Evolutionary conservation across 2,888 invertebrate genomes (phyloP).

Genomic region (Temnothorax rugatulus): DNA sequence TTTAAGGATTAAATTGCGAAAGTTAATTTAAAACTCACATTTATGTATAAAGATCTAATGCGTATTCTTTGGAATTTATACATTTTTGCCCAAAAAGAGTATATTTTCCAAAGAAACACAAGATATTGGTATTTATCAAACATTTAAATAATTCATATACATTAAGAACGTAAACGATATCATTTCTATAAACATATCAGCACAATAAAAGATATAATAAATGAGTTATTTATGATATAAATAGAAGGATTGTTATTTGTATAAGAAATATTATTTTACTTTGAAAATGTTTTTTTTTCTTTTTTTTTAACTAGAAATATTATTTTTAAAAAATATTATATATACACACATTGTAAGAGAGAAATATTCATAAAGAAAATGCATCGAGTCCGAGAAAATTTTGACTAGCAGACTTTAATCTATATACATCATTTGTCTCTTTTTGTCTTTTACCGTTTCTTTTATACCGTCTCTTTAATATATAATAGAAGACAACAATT

Average conservation of each 20-base stretch:
- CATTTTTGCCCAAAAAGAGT: background rate
- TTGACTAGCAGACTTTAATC: slow-evolving; percentile 13
- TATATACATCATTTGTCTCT: background rate
- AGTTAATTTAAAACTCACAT: background rate
- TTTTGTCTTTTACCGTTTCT: background rate
- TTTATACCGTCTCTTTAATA: background rate
- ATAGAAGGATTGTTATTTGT: too few species aligned
- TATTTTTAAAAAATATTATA: background rate
- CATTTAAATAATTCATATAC: slow-evolving; percentile 7
- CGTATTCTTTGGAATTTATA: background rate
- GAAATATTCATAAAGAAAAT: background rate
- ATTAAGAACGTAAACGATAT: slow-evolving; percentile 21
- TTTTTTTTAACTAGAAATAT: background rate
- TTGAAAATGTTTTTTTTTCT: background rate
- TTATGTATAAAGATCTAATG: background rate
- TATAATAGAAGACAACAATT: background rate
- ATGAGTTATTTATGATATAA: background rate
- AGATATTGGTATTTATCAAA: background rate
- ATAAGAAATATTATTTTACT: background rate
- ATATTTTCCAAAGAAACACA: background rate
- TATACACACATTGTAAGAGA: background rate
- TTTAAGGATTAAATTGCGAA: slow-evolving; percentile 22
- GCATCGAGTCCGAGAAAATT: background rate
- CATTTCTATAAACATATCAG: slow-evolving; percentile 8
- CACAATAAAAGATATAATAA: slow-evolving; percentile 7